Evolutionary conservation across 2,797 vertebrate species (phyloP).

Genomic region (Anomalospiza imberbis): DNA sequence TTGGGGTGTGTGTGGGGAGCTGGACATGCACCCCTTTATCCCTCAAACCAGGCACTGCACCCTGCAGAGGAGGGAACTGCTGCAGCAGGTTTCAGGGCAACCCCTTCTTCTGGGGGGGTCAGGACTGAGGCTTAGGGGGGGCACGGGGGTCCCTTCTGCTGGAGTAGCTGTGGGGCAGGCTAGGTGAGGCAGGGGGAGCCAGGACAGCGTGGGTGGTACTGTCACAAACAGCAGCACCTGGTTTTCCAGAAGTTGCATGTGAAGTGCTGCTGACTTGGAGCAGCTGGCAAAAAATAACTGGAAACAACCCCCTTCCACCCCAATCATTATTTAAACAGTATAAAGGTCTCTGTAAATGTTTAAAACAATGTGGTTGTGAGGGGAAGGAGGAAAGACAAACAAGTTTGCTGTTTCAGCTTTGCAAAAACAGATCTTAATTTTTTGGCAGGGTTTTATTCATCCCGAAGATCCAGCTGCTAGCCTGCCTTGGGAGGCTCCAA

Average conservation of each 20-base stretch:
- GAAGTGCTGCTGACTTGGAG: background rate
- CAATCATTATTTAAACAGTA: slow-evolving; percentile 46
- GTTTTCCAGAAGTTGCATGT: background rate
- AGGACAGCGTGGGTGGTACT: background rate
- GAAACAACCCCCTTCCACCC: background rate
- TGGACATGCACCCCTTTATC: background rate
- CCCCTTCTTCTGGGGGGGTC: background rate
- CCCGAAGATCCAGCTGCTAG: slow-evolving; percentile 40
- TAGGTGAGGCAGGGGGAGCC: background rate
- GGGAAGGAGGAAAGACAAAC: slow-evolving; percentile 58
- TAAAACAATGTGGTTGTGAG: slow-evolving; percentile 41
- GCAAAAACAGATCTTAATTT: slow-evolving; percentile 39
- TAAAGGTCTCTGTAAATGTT: slow-evolving; percentile 59
- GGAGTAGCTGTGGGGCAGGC: background rate
- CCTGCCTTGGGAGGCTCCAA: background rate
- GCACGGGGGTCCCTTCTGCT: background rate
- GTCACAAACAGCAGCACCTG: background rate
- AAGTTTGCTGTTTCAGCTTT: slow-evolving; percentile 54
- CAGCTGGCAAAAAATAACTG: slow-evolving; percentile 26
- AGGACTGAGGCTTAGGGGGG: background rate
- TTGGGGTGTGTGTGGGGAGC: background rate
- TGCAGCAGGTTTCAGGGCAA: background rate
- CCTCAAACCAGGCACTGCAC: background rate
- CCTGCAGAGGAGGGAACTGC: background rate
- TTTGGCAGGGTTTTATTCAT: slow-evolving; percentile 29